Conservation (phyloP, 2,888 invertebrate genomes). For the Cryptocephalus moraei region DNA sequence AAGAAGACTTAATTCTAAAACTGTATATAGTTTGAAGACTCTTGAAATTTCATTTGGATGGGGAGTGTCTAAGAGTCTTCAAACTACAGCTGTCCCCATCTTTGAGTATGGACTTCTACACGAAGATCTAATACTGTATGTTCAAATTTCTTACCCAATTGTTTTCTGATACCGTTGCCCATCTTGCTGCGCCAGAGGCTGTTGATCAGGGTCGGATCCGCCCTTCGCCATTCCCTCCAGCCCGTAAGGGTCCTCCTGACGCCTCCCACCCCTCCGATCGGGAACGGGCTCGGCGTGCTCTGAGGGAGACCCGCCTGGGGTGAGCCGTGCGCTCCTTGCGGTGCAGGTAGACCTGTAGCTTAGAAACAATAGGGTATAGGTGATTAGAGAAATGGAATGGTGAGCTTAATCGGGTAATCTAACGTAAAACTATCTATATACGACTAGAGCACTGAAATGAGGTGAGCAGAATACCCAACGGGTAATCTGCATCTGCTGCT, state of each 20-base stretch:
- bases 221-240: slow-evolving; percentile 62
- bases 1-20: too few relatives aligned
- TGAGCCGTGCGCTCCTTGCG: slow-evolving; percentile 48
- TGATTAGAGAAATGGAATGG: neutral
- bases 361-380: slow-evolving; percentile 4
- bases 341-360: slow-evolving; percentile 41
- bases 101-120: too few relatives aligned
- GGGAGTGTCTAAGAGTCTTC: too few relatives aligned
- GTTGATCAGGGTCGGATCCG: slow-evolving; percentile 62
- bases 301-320: slow-evolving; percentile 38
- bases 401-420: neutral
- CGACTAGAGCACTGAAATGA: too few relatives aligned
- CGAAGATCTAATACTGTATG: too few relatives aligned
- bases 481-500: too few relatives aligned
- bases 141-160: slow-evolving; percentile 40
- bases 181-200: slow-evolving; percentile 65
- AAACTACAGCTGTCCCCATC: too few relatives aligned
- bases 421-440: too few relatives aligned
- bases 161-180: slow-evolving; percentile 58
- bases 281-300: slow-evolving; percentile 43
- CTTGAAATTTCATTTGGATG: too few relatives aligned
- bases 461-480: too few relatives aligned
- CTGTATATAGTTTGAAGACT: too few relatives aligned
- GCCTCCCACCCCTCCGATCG: slow-evolving; percentile 48
- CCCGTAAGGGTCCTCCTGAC: slow-evolving; percentile 46